Evolutionary conservation across 2,797 vertebrate species (phyloP).

Genomic region (Sebastolobus altivelis): DNA sequence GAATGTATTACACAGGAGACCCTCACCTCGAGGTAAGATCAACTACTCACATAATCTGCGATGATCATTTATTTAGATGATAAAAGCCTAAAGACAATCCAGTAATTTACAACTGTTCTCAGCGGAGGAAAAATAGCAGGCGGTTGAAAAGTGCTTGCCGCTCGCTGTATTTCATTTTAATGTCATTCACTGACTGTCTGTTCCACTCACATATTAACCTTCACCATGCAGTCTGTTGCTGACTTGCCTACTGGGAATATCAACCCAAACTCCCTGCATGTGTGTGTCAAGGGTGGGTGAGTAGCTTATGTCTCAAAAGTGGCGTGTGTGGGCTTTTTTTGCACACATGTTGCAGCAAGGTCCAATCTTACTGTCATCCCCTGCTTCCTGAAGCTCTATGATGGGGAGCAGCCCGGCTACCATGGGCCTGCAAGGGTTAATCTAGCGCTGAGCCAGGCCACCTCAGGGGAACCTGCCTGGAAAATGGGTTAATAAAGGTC

Average conservation of each 20-base stretch:
- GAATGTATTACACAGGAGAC: constrained; percentile 41
- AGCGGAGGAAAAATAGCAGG: constrained; percentile 56
- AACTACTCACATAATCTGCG: constrained; percentile 58
- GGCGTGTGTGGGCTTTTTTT: constrained; percentile 46
- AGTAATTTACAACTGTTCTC: constrained; percentile 68
- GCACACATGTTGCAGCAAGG: constrained; percentile 81
- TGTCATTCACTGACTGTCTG: constrained; percentile 52
- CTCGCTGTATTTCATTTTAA: constrained; percentile 74
- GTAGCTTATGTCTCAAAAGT: constrained; percentile 63
- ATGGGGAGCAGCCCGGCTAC: constrained; percentile 87
- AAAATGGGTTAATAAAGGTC: constrained; percentile 99
- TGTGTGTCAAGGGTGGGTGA: constrained; percentile 69
- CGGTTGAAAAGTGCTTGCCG: constrained; percentile 47
- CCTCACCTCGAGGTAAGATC: constrained; percentile 51
- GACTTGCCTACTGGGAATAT: constrained; percentile 52
- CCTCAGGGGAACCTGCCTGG: constrained; percentile 91
- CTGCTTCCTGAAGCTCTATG: constrained; percentile 85
- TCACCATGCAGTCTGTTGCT: constrained; percentile 63
- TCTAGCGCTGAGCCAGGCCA: constrained; percentile 86
- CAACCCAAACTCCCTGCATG: constrained; percentile 54
- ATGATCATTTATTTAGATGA: constrained; percentile 74
- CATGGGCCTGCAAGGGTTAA: constrained; percentile 89
- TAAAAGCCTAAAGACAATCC: constrained; percentile 68
- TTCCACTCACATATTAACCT: constrained; percentile 70
- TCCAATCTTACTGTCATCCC: constrained; percentile 90